Base-by-base conservation (phyloP, 2,888 invertebrate species). In the Malthinus flaveolus region DNA sequence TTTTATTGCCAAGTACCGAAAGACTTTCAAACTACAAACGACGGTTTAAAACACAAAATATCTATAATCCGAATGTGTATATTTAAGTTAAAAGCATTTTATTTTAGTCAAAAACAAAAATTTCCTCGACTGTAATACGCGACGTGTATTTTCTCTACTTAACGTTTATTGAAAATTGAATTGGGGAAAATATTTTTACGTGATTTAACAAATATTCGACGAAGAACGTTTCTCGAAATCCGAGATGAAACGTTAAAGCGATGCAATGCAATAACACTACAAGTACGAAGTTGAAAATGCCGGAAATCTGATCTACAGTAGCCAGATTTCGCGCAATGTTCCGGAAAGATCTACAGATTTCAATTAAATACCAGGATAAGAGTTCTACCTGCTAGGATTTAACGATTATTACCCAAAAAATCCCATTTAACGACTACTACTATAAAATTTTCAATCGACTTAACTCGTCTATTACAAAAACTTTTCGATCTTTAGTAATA, bases 301-400 rank as follows among this genome's bases (percentile, higher is more conserved):
- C 65, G 68, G 68, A 69, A 71, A 70, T 67, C 63, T 62, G 65
- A 68, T 62, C 53, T 62, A 60, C 60, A 68, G 57, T 66, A 60
- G 64, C 62, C 61, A 61, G 63, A 59, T 62, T 56, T 58, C 55
- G 64, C 51, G 65, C 65, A 72, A 70, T 71, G 70, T 69, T 66
- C 65, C 64, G 72, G 71, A 72, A 72, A 70, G 67, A 70, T 71
- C 68, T 65, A 59, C 67, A 69, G 70, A 72, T 72, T 71, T 71
- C 72, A 71, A 72, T 72, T 72, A 71, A 69, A 69, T 62, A 68
- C 56, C 68, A 61, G 68, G 67, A 70, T 70, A 69, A 71, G 69
- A 65, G 67, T 63, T 56, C 61, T 71, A 71, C 70, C 71, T 71
- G 70, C 65, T 62, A 66, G 66, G 69, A 68, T 71, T 71, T 71